Percentiles rank a stretch among this genome's conserved stretches.
These are phyloP conservation scores for Gambusia holbrooki DNA, from an alignment of 2,113 vertebrate species.

Conservation along the genomic window DNA sequence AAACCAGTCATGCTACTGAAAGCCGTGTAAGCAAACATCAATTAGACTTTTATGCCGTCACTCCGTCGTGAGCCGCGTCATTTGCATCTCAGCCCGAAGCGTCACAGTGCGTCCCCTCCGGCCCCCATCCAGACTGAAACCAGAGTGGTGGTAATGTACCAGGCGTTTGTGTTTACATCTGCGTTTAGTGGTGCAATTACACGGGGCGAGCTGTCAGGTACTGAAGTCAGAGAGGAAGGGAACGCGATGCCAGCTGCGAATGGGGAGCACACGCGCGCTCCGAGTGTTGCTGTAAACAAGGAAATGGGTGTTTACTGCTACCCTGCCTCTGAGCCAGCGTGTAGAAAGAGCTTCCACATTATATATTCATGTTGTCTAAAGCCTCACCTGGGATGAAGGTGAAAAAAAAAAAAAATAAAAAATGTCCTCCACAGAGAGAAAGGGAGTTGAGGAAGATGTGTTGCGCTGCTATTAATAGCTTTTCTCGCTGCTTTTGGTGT, in stretches of 20 bases:
- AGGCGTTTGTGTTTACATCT: slow-evolving; percentile 4
- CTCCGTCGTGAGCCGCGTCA: slow-evolving; percentile 21
- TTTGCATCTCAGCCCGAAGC: slow-evolving; percentile 11
- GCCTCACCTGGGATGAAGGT: slow-evolving; percentile 15
- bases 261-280: slow-evolving; percentile 11
- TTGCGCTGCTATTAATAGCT: not conserved
- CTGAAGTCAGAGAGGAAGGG: slow-evolving; percentile 38
- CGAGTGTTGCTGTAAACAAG: slow-evolving; percentile 33
- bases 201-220: slow-evolving; percentile 50
- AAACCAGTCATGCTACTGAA: slow-evolving; percentile 32
- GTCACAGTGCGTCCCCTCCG: not conserved
- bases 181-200: slow-evolving; percentile 26
- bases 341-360: slow-evolving; percentile 30
- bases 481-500: too few species aligned
- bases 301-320: slow-evolving; percentile 7
- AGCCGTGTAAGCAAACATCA: slow-evolving; percentile 38
- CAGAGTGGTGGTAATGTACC: not conserved
- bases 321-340: slow-evolving; percentile 27
- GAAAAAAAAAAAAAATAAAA: slow-evolving; percentile 15
- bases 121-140: not conserved
- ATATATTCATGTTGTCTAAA: slow-evolving; percentile 22
- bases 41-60: slow-evolving; percentile 42
- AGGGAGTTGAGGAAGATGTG: slow-evolving; percentile 8
- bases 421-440: not conserved
- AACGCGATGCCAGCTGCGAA: slow-evolving; percentile 33